phyloP scores from a whole-genome alignment of 2,888 invertebrate genomes.

The Limnephilus auricula region DNA sequence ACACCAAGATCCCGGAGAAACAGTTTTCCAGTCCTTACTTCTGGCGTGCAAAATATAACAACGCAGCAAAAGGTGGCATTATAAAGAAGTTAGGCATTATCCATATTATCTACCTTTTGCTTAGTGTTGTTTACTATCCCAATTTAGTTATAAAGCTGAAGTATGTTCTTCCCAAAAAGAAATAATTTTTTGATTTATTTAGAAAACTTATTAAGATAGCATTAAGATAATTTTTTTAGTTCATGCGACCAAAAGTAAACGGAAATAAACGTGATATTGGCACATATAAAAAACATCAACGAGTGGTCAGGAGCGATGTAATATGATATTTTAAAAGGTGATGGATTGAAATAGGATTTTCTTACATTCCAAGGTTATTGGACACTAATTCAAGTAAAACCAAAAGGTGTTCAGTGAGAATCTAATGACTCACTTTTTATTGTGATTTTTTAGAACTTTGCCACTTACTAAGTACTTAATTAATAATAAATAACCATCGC shows the following conservation, averaged over 20 bases:
- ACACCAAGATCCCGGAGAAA: background rate
- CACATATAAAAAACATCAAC: background rate
- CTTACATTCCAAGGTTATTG: too few relatives aligned
- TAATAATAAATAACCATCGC: too few relatives aligned
- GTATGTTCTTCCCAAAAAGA: background rate
- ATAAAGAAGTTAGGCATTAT: too few relatives aligned
- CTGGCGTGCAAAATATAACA: background rate
- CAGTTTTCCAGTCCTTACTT: background rate
- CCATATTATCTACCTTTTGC: background rate
- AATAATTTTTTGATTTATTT: too few relatives aligned
- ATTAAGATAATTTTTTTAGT: background rate
- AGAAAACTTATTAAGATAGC: slow-evolving; percentile 2
- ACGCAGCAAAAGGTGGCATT: background rate
- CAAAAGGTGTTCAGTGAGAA: too few relatives aligned
- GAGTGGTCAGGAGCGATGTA: background rate
- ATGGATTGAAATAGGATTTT: too few relatives aligned
- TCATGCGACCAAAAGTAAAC: background rate
- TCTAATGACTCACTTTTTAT: too few relatives aligned
- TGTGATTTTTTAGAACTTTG: too few relatives aligned
- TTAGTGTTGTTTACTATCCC: background rate
- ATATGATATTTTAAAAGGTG: background rate
- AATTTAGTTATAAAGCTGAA: background rate
- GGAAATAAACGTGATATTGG: background rate
- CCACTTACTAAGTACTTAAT: too few relatives aligned
- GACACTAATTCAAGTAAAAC: too few relatives aligned